Evolutionary conservation across 2,888 invertebrate species (phyloP).

Genomic region (Stictocephala bisonia): DNA sequence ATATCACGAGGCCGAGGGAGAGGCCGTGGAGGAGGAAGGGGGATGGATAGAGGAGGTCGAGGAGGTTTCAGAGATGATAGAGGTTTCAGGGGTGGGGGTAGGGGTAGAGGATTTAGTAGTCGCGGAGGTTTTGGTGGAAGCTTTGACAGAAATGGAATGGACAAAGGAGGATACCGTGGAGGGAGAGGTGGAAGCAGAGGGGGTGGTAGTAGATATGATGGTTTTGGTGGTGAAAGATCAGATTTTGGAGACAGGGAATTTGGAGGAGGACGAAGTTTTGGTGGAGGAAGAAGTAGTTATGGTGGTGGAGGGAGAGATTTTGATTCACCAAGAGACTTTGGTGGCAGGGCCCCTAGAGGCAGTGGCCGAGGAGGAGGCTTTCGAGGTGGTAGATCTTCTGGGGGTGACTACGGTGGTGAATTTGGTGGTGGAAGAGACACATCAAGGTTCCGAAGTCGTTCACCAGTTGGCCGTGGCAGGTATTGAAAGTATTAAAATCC

Average conservation of each 20-base stretch:
- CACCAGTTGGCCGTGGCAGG: conserved; percentile 47
- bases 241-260: conserved; percentile 19
- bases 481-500: conserved; percentile 30
- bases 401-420: conserved; percentile 40
- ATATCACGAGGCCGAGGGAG: conserved; percentile 85
- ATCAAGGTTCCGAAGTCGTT: conserved; percentile 47
- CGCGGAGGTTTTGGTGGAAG: conserved; percentile 49
- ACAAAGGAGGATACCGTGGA: conserved; percentile 13
- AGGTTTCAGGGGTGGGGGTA: conserved; percentile 65
- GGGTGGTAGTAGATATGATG: no score
- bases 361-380: conserved; percentile 12
- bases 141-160: conserved; percentile 44
- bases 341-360: conserved; percentile 23
- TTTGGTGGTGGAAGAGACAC: conserved; percentile 33
- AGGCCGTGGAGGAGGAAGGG: conserved; percentile 73
- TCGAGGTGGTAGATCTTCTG: conserved; percentile 38
- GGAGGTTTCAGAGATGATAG: conserved; percentile 67
- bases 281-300: conserved; percentile 17
- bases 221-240: no score
- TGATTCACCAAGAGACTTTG: conserved; percentile 30
- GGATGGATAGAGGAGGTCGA: conserved; percentile 70
- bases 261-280: conserved; percentile 17
- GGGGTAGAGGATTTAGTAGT: conserved; percentile 60
- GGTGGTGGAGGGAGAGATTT: conserved; percentile 26
- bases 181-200: conserved; percentile 31